Evolutionary conservation across 1,140 invertebrate species (phyloP).

Genomic region (Orchestia grillus): DNA sequence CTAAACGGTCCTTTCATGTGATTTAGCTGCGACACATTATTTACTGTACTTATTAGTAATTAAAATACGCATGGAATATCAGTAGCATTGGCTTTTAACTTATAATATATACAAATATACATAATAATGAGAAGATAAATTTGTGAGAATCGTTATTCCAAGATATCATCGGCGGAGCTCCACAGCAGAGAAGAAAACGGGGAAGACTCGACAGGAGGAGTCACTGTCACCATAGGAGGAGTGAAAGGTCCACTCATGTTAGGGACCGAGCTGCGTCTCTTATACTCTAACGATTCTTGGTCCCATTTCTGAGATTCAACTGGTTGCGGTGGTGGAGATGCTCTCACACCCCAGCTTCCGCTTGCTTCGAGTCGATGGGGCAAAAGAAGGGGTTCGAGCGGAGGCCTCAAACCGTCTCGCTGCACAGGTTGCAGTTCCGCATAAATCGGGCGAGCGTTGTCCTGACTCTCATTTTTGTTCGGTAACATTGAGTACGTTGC

Average conservation of each 20-base stretch:
- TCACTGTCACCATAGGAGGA: background rate
- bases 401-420: background rate
- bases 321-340: slow-evolving; percentile 11
- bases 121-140: background rate
- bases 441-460: background rate
- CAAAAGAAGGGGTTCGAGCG: background rate
- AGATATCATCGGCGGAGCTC: slow-evolving; percentile 10
- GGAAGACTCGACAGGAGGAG: background rate
- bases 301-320: background rate
- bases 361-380: background rate
- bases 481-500: background rate
- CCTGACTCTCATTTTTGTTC: background rate
- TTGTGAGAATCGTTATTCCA: background rate
- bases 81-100: background rate
- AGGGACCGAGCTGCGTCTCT: background rate
- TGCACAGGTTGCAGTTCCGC: slow-evolving; percentile 39
- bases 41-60: background rate
- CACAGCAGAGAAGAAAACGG: slow-evolving; percentile 5
- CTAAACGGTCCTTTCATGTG: background rate
- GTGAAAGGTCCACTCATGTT: slow-evolving; percentile 8
- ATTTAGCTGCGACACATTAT: background rate
- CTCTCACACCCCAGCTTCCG: background rate
- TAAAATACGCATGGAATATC: background rate
- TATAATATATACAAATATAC: background rate
- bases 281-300: background rate